Percentiles rank a stretch among this genome's conserved stretches.
Conservation (phyloP, 2,113 vertebrate species). For the Heterochromis multidens region DNA sequence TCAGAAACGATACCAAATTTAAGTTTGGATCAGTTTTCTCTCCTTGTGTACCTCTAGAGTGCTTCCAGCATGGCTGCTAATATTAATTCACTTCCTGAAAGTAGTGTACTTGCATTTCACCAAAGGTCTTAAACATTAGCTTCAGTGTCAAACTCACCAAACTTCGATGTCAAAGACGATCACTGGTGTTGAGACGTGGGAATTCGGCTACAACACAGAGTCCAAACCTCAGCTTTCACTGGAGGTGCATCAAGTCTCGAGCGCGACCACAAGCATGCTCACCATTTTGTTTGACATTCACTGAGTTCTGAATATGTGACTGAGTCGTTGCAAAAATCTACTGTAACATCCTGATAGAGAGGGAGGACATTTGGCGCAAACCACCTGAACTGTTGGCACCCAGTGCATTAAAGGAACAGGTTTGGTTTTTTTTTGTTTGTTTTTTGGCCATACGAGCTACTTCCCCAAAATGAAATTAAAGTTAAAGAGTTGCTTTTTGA, state of each 20-base stretch:
- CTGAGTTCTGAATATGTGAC: neutral
- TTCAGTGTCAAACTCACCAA: neutral
- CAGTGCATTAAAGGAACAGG: neutral
- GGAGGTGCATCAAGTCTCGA: neutral
- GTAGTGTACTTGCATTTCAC: neutral
- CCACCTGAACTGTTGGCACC: neutral
- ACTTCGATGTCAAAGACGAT: neutral
- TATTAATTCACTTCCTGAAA: neutral
- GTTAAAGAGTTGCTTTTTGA: neutral
- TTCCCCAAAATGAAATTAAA: neutral
- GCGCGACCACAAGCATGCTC: neutral
- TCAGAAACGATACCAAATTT: neutral
- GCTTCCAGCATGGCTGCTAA: neutral
- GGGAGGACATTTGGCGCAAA: neutral
- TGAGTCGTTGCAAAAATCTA: neutral
- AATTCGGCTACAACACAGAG: neutral
- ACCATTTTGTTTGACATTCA: neutral
- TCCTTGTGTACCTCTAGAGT: neutral
- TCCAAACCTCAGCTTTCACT: neutral
- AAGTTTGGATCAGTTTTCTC: neutral
- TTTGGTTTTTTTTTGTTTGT: rapidly evolving
- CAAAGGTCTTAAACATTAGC: neutral
- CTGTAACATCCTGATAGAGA: neutral
- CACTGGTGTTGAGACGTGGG: neutral
- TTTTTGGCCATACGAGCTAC: neutral